Base-by-base conservation (phyloP, 2,113 vertebrate genomes). In the Salvelinus alpinus region DNA sequence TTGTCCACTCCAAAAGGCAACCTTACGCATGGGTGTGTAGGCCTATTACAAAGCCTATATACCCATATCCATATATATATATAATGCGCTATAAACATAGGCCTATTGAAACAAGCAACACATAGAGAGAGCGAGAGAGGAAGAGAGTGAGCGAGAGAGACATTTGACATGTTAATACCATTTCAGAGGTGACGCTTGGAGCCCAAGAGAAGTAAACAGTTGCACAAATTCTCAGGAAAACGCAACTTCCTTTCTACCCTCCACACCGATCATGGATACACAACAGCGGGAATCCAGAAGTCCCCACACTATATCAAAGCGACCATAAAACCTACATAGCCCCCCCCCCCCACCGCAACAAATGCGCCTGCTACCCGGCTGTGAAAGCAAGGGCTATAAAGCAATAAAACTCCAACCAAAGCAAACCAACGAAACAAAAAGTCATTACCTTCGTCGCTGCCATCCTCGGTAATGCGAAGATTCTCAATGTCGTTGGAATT, bases 401-500 rank as follows among this genome's bases (percentile, higher is more conserved):
- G 92, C 92, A 77, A 93, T 89, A 85, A 91, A 88, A 91, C 88
- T 87, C 82, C 69, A 64, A 90, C 77, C 51, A 64, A 82, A 84
- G 64, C 74, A 72, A 78, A 81, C 76, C 47, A 79, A 62, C 22
- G 75, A 88, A 82, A 27, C 25, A 75, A 80, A 80, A 83, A 13
- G 88, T 81, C 89, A 91, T 96, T 98, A 97, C 96, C 96, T 96
- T 89, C 57, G 54, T 80, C 75, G 88, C 88, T 90, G 82, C 89
- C 93, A 94, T 94, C 86, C 78, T 89, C 81, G 86, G 5, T 73
- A 82, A 70, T 78, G 73, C 18, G 88, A 82, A 67, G 79, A 75
- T 74, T 91, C 88, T 83, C 89, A 87, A 90, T 91, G 93, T 87
- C 31, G 87, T 84, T 80, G 87, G 76, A 13, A 80, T 81, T 80